Evolutionary conservation across 92 coral and sea anemone species (phyloP), one percentile per base, ranked within the genome.

Genomic region (Porites cylindrica): DNA sequence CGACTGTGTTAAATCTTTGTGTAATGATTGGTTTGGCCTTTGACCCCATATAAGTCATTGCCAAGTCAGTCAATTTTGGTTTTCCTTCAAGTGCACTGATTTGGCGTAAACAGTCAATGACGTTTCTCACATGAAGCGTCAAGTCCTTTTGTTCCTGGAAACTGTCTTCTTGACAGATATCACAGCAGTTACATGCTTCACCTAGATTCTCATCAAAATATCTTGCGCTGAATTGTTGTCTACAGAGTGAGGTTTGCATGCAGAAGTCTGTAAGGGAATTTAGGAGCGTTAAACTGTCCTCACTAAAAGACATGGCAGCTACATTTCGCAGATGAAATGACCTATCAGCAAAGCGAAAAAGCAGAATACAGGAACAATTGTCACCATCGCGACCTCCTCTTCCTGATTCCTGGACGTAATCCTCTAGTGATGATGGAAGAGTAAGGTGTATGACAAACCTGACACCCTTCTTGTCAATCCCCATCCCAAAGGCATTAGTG

Each of bases 371-470:
- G 21, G 86, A 60, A 24, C 86, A 87, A 14, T 16, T 58, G 12
- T 77, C 86, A 17, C 91, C 91, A 87, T 87, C 86, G 1, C 90
- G 24, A 14, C 90, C 86, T 11, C 90, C 84, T 17, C 90, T 78
- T 6, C 90, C 90, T 11, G 85, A 66, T 26, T 86, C 85, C 66
- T 78, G 80, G n/a, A 74, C 60, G 65, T 85, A 85, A 51, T 85
- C 88, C n/a, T 85, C 88, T 1, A 60, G 20, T 53, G 88, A 85
- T 14, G 82, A 75, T 43, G 82, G 88, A 17, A 72, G 70, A 17
- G 88, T 54, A 10, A 63, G 75, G 72, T 75, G 88, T 2, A 85
- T 75, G 1, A 75, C 88, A 75, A 85, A 85, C 14, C 88, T 52
- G 11, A 85, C 88, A 75, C 64, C 86, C 64, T 67, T 82, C 52